These are phyloP conservation scores for Stenolophus ochropezus DNA, from an alignment of 2,888 invertebrate genomes.

Conservation along the genomic window DNA sequence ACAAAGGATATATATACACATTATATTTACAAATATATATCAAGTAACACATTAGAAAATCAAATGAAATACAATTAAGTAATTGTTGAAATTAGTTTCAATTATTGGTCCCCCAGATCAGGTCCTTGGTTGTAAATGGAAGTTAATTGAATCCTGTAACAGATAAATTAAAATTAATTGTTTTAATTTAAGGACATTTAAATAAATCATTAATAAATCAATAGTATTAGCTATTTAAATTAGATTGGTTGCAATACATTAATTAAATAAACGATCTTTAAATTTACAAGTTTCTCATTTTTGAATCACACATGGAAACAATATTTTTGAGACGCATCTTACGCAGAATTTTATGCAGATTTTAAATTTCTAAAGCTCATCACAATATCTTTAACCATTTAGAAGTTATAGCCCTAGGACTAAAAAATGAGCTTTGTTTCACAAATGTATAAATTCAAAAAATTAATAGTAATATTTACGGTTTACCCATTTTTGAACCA, in stretches of 20 bases:
- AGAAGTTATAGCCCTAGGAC: too few relatives aligned
- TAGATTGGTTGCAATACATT: background rate
- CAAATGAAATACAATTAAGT: conserved; percentile 56
- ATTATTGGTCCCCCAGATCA: background rate
- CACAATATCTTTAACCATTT: too few relatives aligned
- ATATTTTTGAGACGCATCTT: too few relatives aligned
- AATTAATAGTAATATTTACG: too few relatives aligned
- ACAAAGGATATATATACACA: background rate
- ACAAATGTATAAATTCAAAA: too few relatives aligned
- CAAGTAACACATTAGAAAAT: conserved; percentile 38
- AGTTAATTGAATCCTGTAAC: background rate
- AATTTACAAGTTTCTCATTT: too few relatives aligned
- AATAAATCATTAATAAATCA: background rate
- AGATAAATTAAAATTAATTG: background rate
- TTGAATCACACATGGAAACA: too few relatives aligned
- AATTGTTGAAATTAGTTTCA: conserved; percentile 46
- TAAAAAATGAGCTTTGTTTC: too few relatives aligned
- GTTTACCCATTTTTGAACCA: too few relatives aligned
- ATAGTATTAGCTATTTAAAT: background rate
- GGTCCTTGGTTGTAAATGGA: background rate
- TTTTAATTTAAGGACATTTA: background rate
- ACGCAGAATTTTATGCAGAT: too few relatives aligned
- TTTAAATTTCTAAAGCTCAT: too few relatives aligned
- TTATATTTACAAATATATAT: background rate
- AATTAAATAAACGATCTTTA: background rate